Base-by-base conservation (phyloP, 2,797 vertebrate genomes). In the Danio aesculapii region DNA sequence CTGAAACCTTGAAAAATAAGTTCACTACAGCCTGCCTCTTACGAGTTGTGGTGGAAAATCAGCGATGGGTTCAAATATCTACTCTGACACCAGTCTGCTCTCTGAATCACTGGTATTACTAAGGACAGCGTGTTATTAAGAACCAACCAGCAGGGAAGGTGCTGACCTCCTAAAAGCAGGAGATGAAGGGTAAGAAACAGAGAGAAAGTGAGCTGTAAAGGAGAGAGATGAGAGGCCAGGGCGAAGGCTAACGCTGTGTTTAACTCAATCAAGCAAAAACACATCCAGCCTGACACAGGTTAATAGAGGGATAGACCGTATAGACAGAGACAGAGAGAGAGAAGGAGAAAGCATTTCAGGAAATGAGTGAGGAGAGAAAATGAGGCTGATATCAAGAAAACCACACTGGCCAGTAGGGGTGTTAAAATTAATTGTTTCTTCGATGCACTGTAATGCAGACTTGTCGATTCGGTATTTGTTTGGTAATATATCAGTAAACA, bases 251-350 rank as follows among this genome's bases (percentile, higher is more conserved):
- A 19, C 16, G 21, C 53, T 83, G 83, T 79, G 76, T 82, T 87
- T 87, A 82, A 84, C 82, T 84, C 82, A 84, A 84, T 84, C 84
- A 85, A 75, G 76, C 75, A 76, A 78, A 81, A 72, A 81, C 83
- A 83, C 69, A 83, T 81, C 75, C 64, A 50, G 49, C 17, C 53
- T 76, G 86, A 73, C 84, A 83, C 61, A 83, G 86, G 86, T 87
- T 88, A 87, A 88, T 85, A 82, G 58, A 83, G 17, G 79, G 47
- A 79, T 49, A 70, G 53, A 55, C 30, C 44, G 64, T 74, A 67
- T 81, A 81, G 62, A 78, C 74, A 82, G 11, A 43, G 58, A 66
- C 3, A 41, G 9, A 75, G 2, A 13, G 2, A 13, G 69, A 41
- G 46, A 59, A 70, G 12, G 43, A 53, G 19, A 47, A 47, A 6